Base-by-base conservation (phyloP, 1,140 invertebrate genomes). In the Nomia melanderi region DNA sequence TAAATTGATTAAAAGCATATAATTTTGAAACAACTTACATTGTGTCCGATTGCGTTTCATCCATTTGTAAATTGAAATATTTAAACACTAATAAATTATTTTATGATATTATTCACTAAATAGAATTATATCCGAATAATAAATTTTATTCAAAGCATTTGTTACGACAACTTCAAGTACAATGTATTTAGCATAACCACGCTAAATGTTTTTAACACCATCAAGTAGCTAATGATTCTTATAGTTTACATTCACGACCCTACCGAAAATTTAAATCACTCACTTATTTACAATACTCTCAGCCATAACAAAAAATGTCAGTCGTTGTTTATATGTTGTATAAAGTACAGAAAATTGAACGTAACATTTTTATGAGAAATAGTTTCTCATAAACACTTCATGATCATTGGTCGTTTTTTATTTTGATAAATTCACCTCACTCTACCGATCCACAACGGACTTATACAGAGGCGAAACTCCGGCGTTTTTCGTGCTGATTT, bases 61-160 rank as follows among this genome's bases (percentile, higher is more conserved):
- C 80, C 81, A 83, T 83, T 64, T 78, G 50, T 23, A 69, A 20
- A 50, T 47, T 65, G 12, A 36, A 53, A 41, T 76, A 29, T 65
- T 14, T 56, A 60, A 20, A 17, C 3, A 41, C 3, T 31, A 47
- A 1, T 63, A 27, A 62, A 31, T 77, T 47, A 47, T 7, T 59
- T 36, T 14, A 69, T 31, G 2, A 39, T 60, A 53, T 54, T 8
- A 56, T 9, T 54, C 25, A 56, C 14, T 64, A 31, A 41, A 14
- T 39, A 17, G n/a, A 20, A 39, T 25, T 41, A 65, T 6, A 29
- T 7, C n/a, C n/a, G 44, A 8, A 50, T 50, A 50, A n/a, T 29
- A 27, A 2, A 39, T 14, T 73, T 41, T 20, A 73, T 11, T 23
- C n/a, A 47, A 33, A 25, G 11, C 25, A 53, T 23, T 27, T 12